Evolutionary conservation across 2,113 vertebrate species (phyloP).

Genomic region (Psettodes erumei): DNA sequence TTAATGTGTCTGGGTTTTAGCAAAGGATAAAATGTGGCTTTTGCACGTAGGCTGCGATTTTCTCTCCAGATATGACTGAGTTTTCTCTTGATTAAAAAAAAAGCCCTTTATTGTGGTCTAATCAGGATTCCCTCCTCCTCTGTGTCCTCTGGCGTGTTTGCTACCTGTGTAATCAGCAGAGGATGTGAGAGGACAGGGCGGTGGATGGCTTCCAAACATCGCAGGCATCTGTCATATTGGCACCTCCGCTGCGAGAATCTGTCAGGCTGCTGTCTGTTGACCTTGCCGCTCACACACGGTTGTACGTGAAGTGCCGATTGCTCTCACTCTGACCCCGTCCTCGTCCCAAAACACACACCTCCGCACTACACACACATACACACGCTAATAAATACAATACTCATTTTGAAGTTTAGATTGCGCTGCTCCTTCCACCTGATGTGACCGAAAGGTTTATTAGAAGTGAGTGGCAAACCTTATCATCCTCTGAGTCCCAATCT

Average conservation of each 20-base stretch:
- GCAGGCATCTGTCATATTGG: conserved; percentile 68
- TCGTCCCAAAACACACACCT: neutral
- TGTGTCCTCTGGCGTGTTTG: conserved; percentile 18
- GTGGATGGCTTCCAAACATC: conserved; percentile 69
- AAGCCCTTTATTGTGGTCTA: too few species aligned
- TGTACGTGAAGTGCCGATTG: conserved; percentile 18
- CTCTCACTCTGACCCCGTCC: conserved; percentile 18
- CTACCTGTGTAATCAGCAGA: conserved; percentile 39
- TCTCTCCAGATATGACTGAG: neutral
- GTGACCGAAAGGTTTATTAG: neutral
- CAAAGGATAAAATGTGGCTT: conserved; percentile 11
- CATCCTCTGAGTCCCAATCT: neutral
- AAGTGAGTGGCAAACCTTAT: neutral
- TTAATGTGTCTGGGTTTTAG: conserved; percentile 32
- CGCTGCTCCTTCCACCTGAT: neutral
- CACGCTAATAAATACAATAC: neutral
- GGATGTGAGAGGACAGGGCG: conserved; percentile 48
- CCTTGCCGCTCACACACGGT: conserved; percentile 57
- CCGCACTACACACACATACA: neutral
- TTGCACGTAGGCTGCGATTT: neutral
- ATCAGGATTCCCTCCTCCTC: conserved; percentile 16
- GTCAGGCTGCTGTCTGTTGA: conserved; percentile 51
- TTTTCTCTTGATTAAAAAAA: too few species aligned
- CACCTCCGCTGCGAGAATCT: conserved; percentile 64
- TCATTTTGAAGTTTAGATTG: neutral